Conservation (phyloP, 2,797 vertebrate genomes). For the Macropodus opercularis region DNA sequence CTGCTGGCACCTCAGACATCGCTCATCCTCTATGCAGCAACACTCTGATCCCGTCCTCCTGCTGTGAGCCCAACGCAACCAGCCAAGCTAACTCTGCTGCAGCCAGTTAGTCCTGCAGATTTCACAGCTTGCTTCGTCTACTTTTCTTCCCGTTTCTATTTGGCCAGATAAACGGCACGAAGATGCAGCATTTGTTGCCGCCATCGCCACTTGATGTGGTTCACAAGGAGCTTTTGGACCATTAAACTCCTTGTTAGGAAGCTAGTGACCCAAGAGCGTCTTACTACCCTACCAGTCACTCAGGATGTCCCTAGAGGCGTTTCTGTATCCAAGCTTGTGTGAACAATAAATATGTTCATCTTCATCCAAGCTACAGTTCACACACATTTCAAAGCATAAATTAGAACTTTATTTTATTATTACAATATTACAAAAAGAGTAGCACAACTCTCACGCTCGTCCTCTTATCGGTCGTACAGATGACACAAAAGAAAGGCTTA, state of each 20-base stretch:
- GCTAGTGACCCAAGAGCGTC: slow-evolving; percentile 11
- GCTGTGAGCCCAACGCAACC: slow-evolving; percentile 70
- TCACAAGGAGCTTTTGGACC: slow-evolving; percentile 12
- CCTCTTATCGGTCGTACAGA: slow-evolving; percentile 85
- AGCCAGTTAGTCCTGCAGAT: slow-evolving; percentile 63
- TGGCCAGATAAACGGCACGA: slow-evolving; percentile 60
- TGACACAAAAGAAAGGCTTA: slow-evolving; percentile 81
- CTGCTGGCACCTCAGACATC: slow-evolving; percentile 45
- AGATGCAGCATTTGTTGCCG: slow-evolving; percentile 55
- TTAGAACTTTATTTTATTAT: slow-evolving; percentile 95
- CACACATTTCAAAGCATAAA: slow-evolving; percentile 87
- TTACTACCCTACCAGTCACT: slow-evolving; percentile 8
- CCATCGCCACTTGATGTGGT: slow-evolving; percentile 45
- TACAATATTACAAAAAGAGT: slow-evolving; percentile 98
- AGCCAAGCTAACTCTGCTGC: slow-evolving; percentile 73
- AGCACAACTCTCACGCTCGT: slow-evolving; percentile 93
- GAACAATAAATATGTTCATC: background rate
- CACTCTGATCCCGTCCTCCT: slow-evolving; percentile 58
- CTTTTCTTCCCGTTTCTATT: slow-evolving; percentile 62
- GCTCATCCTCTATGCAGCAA: slow-evolving; percentile 35
- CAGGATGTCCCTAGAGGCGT: background rate
- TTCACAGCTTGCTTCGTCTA: slow-evolving; percentile 71
- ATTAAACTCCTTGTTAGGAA: background rate
- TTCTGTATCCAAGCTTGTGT: background rate
- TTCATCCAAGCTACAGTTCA: slow-evolving; percentile 1